A percentile compares a stretch with the other conserved stretches of the same genome.
Evolutionary conservation across 2,888 invertebrate genomes (phyloP).

Genomic region (Atrina japonica): DNA sequence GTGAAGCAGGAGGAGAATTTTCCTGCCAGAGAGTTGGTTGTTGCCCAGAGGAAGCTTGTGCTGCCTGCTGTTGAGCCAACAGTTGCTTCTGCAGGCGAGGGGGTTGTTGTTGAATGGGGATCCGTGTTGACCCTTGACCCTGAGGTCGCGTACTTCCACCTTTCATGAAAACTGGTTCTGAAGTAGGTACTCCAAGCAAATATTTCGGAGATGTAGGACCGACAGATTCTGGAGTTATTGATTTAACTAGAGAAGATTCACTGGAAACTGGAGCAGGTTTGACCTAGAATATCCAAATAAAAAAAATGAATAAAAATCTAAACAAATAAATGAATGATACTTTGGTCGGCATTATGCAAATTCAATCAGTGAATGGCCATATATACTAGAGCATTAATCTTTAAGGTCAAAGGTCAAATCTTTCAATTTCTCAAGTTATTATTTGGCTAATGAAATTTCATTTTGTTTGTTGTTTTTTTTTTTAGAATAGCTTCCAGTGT

Average conservation of each 20-base stretch:
- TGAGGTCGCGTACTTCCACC: conserved; percentile 38
- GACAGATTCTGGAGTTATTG: background rate
- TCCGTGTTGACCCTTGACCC: conserved; percentile 8
- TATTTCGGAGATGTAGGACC: conserved; percentile 66
- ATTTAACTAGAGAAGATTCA: conserved; percentile 25
- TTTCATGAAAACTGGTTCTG: conserved; percentile 68
- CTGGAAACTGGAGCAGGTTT: conserved; percentile 27
- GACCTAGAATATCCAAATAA: conserved; percentile 10
- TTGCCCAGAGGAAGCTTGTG: conserved; percentile 18
- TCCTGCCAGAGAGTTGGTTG: conserved; percentile 26
- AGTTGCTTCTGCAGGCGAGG: conserved; percentile 41
- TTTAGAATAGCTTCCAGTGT: too few relatives aligned
- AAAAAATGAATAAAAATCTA: background rate
- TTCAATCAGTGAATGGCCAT: too few relatives aligned
- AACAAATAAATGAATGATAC: background rate
- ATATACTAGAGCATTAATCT: too few relatives aligned
- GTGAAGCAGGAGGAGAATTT: conserved; percentile 14
- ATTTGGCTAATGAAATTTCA: too few relatives aligned
- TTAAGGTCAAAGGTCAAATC: too few relatives aligned
- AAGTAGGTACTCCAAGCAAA: conserved; percentile 68
- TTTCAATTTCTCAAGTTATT: too few relatives aligned
- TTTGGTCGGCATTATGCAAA: too few relatives aligned
- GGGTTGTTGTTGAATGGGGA: conserved; percentile 30
- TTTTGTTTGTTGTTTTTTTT: too few relatives aligned
- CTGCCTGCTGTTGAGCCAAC: conserved; percentile 39